Conservation (phyloP, 2,113 vertebrate species). For the Bujurquina vittata region DNA sequence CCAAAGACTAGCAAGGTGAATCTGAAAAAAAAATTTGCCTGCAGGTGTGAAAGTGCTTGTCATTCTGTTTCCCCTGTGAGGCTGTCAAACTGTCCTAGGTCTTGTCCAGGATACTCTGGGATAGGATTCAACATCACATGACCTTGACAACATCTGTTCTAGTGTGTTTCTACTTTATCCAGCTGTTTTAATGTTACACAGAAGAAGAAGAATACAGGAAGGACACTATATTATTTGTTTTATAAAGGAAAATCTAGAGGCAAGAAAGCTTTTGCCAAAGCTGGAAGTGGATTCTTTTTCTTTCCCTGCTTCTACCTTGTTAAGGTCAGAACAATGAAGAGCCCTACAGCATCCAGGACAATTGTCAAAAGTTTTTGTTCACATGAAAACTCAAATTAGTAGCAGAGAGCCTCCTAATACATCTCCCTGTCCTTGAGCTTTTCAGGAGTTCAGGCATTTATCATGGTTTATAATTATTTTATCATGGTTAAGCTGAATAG, state of each 20-base stretch:
- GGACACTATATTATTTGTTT: conserved; percentile 11
- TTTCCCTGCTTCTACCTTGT: not conserved
- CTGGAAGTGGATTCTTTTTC: not conserved
- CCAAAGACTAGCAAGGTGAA: conserved; percentile 21
- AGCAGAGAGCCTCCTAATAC: not conserved
- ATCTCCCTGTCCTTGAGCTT: not conserved
- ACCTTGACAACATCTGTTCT: conserved; percentile 56
- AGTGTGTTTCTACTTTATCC: conserved; percentile 25
- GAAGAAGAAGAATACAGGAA: not conserved
- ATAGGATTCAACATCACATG: not conserved
- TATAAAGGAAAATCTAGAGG: not conserved
- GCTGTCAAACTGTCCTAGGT: conserved; percentile 41
- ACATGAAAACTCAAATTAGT: not conserved
- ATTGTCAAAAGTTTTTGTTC: not conserved
- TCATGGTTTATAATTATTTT: not conserved
- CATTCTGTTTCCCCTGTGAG: conserved; percentile 32
- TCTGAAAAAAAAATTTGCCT: conserved; percentile 4
- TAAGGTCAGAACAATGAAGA: not conserved
- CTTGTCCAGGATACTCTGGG: conserved; percentile 14
- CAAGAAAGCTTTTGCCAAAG: not conserved
- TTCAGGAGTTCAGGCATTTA: not conserved
- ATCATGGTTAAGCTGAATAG: conserved; percentile 5
- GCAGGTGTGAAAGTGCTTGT: conserved; percentile 49
- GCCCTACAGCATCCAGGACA: not conserved
- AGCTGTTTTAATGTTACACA: conserved; percentile 29